Evolutionary conservation across 2,113 vertebrate genomes (phyloP).

Genomic region (Tiliqua scincoides): DNA sequence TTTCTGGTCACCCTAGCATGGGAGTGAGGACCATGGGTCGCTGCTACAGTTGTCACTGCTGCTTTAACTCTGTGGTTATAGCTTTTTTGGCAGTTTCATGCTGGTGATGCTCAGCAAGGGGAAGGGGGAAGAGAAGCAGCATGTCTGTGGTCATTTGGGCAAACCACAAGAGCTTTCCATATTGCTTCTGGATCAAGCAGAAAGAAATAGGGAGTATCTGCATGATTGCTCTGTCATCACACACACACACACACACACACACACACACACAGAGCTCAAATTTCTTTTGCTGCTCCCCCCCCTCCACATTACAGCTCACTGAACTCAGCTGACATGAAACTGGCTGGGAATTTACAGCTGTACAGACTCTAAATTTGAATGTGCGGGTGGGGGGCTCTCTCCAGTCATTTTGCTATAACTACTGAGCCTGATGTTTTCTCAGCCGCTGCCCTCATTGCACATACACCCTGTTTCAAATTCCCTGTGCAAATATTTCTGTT

Average conservation of each 20-base stretch:
- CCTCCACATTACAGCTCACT: constrained; percentile 15
- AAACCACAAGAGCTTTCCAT: background rate
- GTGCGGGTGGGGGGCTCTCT: background rate
- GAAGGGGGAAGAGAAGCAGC: background rate
- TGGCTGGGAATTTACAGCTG: background rate
- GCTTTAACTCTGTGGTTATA: background rate
- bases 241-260: background rate
- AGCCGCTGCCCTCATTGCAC: background rate
- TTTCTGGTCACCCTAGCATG: background rate
- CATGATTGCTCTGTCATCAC: background rate
- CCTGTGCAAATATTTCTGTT: constrained; percentile 29
- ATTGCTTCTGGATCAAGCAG: background rate
- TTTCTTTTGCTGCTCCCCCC: constrained; percentile 45
- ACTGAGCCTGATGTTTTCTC: background rate
- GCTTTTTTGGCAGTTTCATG: background rate
- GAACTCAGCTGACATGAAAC: background rate
- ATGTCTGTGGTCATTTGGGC: background rate
- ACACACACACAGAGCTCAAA: background rate
- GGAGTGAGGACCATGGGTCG: background rate
- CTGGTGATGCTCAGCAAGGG: background rate
- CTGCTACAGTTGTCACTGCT: background rate
- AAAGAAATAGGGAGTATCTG: background rate
- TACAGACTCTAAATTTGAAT: background rate
- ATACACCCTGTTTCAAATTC: background rate
- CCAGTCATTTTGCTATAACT: background rate